Base-by-base conservation (phyloP, 2,797 vertebrate genomes). In the Poeciliopsis turneri region DNA sequence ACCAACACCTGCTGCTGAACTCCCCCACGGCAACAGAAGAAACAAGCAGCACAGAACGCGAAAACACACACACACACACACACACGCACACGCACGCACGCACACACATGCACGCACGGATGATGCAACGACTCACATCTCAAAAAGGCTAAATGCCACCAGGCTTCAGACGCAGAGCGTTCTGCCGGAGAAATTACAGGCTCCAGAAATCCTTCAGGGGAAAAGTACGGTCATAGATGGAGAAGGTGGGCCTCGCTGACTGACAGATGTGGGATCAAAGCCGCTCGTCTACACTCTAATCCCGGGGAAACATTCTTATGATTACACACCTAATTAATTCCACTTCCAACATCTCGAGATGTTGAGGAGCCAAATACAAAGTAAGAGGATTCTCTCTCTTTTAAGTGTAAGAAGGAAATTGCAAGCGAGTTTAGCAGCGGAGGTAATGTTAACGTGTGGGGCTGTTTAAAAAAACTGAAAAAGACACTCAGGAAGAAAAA, bases 1-100 rank as follows among this genome's bases (percentile, higher is more conserved):
- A 78, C 78, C 78, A 84, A 79, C 92, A 93, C 91, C 92, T 93
- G 93, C 90, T 89, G 77, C 90, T 82, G 78, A 47, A 20, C 75
- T 84, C 79, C 88, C 89, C 88, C 81, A 66, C 5, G 36, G 89
- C 88, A 71, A 53, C 49, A 45, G 69, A 78, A 87, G 87, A 83
- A 87, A 87, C 81, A 86, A 85, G 75, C 57, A 79, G 79, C 43
- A 78, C 59, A 64, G 46, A 86, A 84, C 81, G 83, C 83, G 86
- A 75, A 82, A 72, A 72, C 41, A 28, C 59, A 75, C 68, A 80
- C 16, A 18, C 47, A 18, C 49, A 7, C 46, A 2, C 46, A 1
- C 16, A 7, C 47, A 33, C 33, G 85, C 74, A 82, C 70, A 72
- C 41, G 12, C 59, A 30, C 1, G 30, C 41, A 20, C 59, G 74